Conservation (phyloP, 2,797 vertebrate genomes). For the Harpagifer antarcticus region DNA sequence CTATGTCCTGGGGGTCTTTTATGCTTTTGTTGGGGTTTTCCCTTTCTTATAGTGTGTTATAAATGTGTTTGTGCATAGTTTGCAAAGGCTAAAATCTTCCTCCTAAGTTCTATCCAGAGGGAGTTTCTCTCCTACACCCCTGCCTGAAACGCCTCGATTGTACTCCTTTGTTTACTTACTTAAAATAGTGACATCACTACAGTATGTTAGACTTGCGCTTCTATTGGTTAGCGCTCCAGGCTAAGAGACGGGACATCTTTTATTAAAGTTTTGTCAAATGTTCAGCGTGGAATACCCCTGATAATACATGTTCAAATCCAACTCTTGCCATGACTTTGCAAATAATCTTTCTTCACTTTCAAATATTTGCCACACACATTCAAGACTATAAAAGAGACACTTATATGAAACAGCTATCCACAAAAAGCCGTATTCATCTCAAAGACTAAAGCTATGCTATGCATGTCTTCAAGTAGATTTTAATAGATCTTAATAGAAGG, state of each 20-base stretch:
- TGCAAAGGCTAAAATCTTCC: no score
- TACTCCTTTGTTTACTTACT: no score
- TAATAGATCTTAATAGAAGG: slow-evolving; percentile 35
- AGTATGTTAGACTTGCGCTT: no score
- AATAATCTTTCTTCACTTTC: not conserved
- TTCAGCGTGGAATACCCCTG: not conserved
- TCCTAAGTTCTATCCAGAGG: no score
- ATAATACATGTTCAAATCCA: not conserved
- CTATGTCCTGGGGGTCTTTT: not conserved
- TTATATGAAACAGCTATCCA: not conserved
- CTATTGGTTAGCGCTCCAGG: no score
- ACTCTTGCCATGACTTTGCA: not conserved
- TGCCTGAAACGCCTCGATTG: no score
- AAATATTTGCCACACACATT: not conserved
- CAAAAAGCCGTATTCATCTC: not conserved
- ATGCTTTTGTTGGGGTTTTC: no score
- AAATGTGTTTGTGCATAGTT: not conserved
- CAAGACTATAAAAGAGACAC: slow-evolving; percentile 13
- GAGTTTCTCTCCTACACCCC: no score
- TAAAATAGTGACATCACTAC: no score
- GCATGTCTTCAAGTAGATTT: slow-evolving; percentile 25
- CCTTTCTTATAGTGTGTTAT: not conserved
- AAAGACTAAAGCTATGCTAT: not conserved
- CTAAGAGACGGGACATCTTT: no score
- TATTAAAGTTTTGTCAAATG: not conserved